These are phyloP conservation scores for Setophaga petechia DNA, from an alignment of 2,113 vertebrate genomes.

Conservation along the genomic window DNA sequence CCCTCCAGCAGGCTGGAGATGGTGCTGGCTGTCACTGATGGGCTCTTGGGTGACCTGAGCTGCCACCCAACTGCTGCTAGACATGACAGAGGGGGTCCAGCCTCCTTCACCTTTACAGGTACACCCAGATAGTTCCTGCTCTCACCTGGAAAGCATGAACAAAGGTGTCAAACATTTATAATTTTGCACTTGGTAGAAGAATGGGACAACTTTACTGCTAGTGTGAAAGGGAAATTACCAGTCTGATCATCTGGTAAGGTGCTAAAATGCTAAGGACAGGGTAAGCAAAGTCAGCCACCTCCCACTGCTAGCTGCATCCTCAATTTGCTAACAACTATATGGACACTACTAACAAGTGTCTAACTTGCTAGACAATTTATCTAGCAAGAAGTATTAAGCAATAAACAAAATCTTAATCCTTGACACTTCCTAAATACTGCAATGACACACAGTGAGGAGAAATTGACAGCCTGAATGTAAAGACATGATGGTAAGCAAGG, in stretches of 20 bases:
- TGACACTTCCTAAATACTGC: not conserved
- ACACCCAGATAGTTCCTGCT: not conserved
- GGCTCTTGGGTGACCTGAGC: fast-evolving
- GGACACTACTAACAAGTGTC: not conserved
- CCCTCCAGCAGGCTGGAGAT: not conserved
- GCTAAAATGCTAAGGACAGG: not conserved
- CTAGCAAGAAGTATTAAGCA: not conserved
- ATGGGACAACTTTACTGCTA: fast-evolving
- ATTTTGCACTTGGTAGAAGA: not conserved
- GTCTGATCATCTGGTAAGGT: not conserved
- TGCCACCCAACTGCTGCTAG: fast-evolving
- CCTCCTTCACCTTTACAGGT: not conserved
- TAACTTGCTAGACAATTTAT: not conserved
- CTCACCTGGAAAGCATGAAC: not conserved
- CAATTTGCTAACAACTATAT: not conserved
- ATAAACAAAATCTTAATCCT: not conserved
- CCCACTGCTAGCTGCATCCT: not conserved
- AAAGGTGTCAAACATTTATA: not conserved
- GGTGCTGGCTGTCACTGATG: fast-evolving
- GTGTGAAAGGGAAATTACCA: not conserved
- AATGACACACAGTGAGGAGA: not conserved
- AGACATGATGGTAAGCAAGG: not conserved
- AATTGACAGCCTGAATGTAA: not conserved
- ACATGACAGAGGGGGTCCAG: fast-evolving
- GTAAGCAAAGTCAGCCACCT: not conserved